phyloP scores from a whole-genome alignment of 2,888 invertebrate species.

The Xestia sexstrigata region DNA sequence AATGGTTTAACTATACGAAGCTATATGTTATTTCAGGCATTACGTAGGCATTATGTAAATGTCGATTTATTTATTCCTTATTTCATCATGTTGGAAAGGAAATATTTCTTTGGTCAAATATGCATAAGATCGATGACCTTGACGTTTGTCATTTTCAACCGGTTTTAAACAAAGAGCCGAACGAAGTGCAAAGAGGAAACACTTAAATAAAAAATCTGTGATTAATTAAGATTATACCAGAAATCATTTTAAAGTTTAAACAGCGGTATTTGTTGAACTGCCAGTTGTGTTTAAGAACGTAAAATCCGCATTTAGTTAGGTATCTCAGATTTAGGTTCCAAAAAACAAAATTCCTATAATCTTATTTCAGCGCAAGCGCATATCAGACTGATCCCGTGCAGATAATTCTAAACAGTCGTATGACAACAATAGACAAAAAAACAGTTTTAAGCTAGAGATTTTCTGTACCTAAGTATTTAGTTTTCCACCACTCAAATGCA shows the following conservation, averaged over 20 bases:
- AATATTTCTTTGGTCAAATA: slow-evolving; percentile 2
- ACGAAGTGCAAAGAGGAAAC: not conserved
- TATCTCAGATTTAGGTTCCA: not conserved
- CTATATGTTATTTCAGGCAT: not conserved
- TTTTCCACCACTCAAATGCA: not conserved
- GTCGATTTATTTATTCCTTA: slow-evolving; percentile 18
- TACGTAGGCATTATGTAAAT: slow-evolving; percentile 20
- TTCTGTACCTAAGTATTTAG: slow-evolving; percentile 20
- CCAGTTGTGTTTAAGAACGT: not conserved
- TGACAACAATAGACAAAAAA: slow-evolving; percentile 28
- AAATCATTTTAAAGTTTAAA: not conserved
- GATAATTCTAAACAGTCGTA: slow-evolving; percentile 33
- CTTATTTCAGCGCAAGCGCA: slow-evolving; percentile 22
- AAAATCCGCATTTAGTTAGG: not conserved
- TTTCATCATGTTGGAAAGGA: not conserved
- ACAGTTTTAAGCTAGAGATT: not conserved
- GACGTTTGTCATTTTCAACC: slow-evolving; percentile 26
- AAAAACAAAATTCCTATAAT: not conserved
- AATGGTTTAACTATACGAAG: not conserved
- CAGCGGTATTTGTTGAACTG: not conserved
- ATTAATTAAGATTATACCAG: not conserved
- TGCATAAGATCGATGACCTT: slow-evolving; percentile 17
- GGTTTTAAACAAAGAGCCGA: not conserved
- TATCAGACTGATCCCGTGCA: slow-evolving; percentile 7
- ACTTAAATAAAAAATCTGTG: not conserved